These are phyloP conservation scores for Cistogaster globosa DNA, from an alignment of 2,888 invertebrate species.

Conservation along the genomic window DNA sequence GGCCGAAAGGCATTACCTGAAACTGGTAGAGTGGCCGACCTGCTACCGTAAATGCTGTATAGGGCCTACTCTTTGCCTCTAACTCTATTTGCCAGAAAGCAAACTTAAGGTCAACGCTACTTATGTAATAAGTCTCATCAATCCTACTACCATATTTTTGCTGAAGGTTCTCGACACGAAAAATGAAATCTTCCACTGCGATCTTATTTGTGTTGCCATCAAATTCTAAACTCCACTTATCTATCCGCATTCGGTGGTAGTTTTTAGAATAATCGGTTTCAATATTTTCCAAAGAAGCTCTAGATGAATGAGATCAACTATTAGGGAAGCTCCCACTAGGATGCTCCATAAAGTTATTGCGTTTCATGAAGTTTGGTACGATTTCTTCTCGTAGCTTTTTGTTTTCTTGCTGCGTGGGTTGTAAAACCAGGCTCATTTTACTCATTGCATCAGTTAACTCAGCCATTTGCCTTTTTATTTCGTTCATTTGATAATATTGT, in stretches of 20 bases:
- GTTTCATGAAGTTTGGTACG: too few relatives aligned
- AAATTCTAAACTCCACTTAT: constrained; percentile 14
- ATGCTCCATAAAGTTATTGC: too few relatives aligned
- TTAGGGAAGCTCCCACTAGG: neutral
- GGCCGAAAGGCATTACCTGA: constrained; percentile 40
- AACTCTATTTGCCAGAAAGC: constrained; percentile 53
- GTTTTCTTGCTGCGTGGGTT: constrained; percentile 2
- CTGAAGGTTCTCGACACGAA: constrained; percentile 19
- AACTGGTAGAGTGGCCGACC: constrained; percentile 39
- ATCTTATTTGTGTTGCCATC: neutral
- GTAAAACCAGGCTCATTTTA: neutral
- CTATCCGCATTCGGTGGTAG: neutral
- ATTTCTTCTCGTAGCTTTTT: neutral
- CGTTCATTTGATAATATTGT: neutral
- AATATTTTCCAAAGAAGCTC: neutral
- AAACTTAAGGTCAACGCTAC: constrained; percentile 42
- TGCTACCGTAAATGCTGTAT: constrained; percentile 56
- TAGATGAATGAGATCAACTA: neutral
- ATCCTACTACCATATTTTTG: constrained; percentile 27
- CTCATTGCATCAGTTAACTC: neutral
- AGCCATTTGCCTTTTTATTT: neutral
- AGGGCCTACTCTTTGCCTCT: constrained; percentile 36
- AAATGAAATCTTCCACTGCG: constrained; percentile 2
- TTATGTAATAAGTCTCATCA: constrained; percentile 32
- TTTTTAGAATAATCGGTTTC: too few relatives aligned